phyloP scores from a whole-genome alignment of 2,797 vertebrate genomes.

The Cuniculus paca region DNA sequence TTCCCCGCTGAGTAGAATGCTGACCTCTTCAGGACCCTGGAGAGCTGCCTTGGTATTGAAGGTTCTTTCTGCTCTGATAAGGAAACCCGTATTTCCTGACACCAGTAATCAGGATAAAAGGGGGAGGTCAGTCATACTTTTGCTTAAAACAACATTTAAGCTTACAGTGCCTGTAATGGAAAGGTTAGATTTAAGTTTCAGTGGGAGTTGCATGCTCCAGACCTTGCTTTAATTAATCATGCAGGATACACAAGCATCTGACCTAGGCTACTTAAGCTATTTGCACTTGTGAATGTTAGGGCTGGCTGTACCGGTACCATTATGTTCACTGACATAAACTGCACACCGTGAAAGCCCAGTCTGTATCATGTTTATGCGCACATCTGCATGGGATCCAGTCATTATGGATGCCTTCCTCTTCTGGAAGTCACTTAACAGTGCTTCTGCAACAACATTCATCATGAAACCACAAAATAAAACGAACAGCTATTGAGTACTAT shows the following conservation, averaged over 20 bases:
- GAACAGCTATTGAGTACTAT: neutral
- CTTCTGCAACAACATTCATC: too few relatives aligned
- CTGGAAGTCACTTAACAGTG: neutral
- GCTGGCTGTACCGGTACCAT: slow-evolving; percentile 70
- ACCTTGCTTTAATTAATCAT: slow-evolving; percentile 56
- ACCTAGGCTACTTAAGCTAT: slow-evolving; percentile 55
- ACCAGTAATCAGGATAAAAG: neutral
- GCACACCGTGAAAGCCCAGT: slow-evolving; percentile 46
- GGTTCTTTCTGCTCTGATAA: neutral
- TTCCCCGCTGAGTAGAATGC: neutral
- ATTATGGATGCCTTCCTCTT: neutral
- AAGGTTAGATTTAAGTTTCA: neutral
- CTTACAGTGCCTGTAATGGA: neutral
- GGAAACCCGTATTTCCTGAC: neutral
- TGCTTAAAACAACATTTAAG: neutral
- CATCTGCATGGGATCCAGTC: slow-evolving; percentile 4
- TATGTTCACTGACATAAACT: slow-evolving; percentile 76
- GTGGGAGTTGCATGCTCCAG: neutral
- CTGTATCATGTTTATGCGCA: slow-evolving; percentile 72
- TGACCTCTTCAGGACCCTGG: neutral
- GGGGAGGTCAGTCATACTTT: neutral
- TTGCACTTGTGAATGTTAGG: slow-evolving; percentile 76
- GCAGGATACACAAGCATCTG: slow-evolving; percentile 47
- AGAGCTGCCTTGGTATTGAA: neutral
- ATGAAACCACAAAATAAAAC: neutral